These are phyloP conservation scores for Potamilus streckersoni DNA, from an alignment of 1,140 invertebrate genomes.

Conservation along the genomic window DNA sequence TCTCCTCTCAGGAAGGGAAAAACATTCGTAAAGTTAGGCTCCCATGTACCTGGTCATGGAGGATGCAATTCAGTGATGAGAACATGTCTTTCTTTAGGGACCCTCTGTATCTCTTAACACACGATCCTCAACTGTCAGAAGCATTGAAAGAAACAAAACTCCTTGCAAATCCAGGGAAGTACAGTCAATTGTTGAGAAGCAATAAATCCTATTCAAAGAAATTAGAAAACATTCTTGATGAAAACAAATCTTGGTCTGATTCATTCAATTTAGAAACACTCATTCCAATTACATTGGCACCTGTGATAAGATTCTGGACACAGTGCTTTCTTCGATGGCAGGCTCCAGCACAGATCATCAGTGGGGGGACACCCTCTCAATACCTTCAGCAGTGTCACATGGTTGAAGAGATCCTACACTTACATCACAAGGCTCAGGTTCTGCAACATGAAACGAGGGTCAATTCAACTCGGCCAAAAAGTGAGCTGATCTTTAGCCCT, in stretches of 20 bases:
- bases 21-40: constrained; percentile 40
- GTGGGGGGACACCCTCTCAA: constrained; percentile 79
- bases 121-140: constrained; percentile 27
- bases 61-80: constrained; percentile 53
- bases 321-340: constrained; percentile 93
- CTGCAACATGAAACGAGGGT: constrained; percentile 27
- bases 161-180: neutral
- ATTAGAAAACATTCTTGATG: constrained; percentile 27
- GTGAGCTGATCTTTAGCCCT: constrained; percentile 63
- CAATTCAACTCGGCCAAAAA: constrained; percentile 42
- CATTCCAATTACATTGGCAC: constrained; percentile 41
- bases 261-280: constrained; percentile 36
- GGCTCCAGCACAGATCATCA: constrained; percentile 82
- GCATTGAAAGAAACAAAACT: constrained; percentile 22
- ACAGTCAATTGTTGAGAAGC: constrained; percentile 20
- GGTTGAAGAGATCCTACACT: constrained; percentile 62
- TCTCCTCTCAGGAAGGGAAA: constrained; percentile 62
- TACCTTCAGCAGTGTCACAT: constrained; percentile 71
- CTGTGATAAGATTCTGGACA: constrained; percentile 82
- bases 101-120: constrained; percentile 55
- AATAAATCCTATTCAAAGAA: constrained; percentile 29
- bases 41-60: constrained; percentile 63
- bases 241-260: constrained; percentile 10
- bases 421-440: constrained; percentile 52
- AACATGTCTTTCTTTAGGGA: constrained; percentile 63